A percentile compares a stretch with the other conserved stretches of the same genome.
Evolutionary conservation across 2,797 vertebrate genomes (phyloP).

Genomic region (Anisognathus igniventris): DNA sequence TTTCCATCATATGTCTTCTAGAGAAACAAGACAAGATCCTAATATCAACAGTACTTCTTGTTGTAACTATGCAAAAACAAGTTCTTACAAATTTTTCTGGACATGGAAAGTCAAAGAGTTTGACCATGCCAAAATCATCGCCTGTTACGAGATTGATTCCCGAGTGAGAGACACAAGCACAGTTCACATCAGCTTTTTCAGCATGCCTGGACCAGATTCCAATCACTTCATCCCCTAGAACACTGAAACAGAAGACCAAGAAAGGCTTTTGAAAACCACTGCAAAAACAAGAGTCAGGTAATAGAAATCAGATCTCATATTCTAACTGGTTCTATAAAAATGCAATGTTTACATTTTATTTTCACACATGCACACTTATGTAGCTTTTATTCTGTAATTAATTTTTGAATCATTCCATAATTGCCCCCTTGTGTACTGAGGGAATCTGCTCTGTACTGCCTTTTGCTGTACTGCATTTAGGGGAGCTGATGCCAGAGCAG

Average conservation of each 20-base stretch:
- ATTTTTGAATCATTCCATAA: neutral
- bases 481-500: neutral
- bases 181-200: constrained; percentile 94
- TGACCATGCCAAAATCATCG: constrained; percentile 98
- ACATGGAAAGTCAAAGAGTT: constrained; percentile 97
- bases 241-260: constrained; percentile 72
- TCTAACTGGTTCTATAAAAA: neutral
- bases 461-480: neutral
- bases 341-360: neutral
- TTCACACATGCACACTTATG: neutral
- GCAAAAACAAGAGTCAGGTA: neutral
- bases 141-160: constrained; percentile 95
- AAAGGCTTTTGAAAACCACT: neutral
- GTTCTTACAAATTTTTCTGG: constrained; percentile 96
- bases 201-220: constrained; percentile 97
- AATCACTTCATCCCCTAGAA: constrained; percentile 93
- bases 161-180: constrained; percentile 96
- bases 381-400: neutral
- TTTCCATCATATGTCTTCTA: neutral
- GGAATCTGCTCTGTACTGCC: neutral
- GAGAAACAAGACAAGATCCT: neutral
- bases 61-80: neutral
- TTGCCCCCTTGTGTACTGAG: neutral
- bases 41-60: neutral
- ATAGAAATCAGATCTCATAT: neutral